Evolutionary conservation across 2,888 invertebrate species (phyloP), one percentile per base, ranked within the genome.

Genomic region (Aricia artaxerxes): DNA sequence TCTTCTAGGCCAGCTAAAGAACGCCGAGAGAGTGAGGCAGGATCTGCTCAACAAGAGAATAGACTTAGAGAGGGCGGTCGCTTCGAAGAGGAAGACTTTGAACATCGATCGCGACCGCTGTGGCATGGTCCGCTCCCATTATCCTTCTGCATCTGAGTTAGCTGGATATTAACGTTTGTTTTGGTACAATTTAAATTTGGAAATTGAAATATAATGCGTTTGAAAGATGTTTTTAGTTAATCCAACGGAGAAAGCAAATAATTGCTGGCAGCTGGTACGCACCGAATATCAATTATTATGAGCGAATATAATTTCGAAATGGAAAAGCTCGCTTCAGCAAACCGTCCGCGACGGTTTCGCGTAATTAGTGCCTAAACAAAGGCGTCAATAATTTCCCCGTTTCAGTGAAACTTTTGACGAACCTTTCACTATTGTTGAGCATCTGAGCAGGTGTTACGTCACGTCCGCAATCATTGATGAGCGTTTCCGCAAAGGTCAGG

Each of bases 31-130:
- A 81, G 86, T 93, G 4, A 88, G 92, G 83, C 79, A 82, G 3
- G 90, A 95, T 80, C 91, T 97, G 78, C 89, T 96, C 80, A 92
- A 93, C 79, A 95, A 95, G 53, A 95, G 97, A 82, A 95, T 93
- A 77, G 91, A 92, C 49, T 87, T 97, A 81, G 97, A 97, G 88
- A 94, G 93, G 77, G 97, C 96, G 83, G 96, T 97, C 82, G 96
- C 96, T 82, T 94, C 96, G 9, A 97, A 97, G 87, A 94, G 96
- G 82, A 97, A 97, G 89, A 96, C 96, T 7, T 88, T 97, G 81
- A 96, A 95, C 84, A 96, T 97, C 81, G 97, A 97, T 84, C 94
- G 95, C 83, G 96, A 96, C 77, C 93, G 97, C 80, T 96, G 96
- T 82, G 95, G 95, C 77, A 94, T 95, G 87, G 92, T 97, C 11